A percentile compares a stretch with the other conserved stretches of the same genome.
Evolutionary conservation across 2,797 vertebrate species (phyloP).

Genomic region (Bothrops alternatus): DNA sequence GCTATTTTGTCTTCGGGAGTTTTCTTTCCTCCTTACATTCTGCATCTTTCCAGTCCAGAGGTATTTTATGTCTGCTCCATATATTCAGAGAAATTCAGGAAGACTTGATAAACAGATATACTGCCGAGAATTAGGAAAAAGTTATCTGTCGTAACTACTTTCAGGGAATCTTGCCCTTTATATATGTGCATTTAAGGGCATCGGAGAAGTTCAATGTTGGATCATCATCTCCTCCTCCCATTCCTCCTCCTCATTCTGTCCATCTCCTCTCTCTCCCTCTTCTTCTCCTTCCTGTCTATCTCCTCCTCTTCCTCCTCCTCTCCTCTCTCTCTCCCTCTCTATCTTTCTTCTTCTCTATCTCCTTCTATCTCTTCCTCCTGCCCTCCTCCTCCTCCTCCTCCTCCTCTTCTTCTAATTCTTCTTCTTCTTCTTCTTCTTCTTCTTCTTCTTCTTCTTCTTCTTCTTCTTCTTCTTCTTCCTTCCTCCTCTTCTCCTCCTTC

Average conservation of each 20-base stretch:
- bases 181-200: no score
- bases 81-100: neutral
- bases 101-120: neutral
- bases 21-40: neutral
- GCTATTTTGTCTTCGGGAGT: neutral
- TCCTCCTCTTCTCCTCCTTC: no score
- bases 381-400: fast-evolving
- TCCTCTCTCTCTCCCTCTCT: neutral
- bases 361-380: no score
- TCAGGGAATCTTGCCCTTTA: no score
- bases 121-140: no score
- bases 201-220: no score
- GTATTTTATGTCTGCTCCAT: no score
- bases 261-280: no score
- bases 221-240: no score
- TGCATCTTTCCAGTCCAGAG: neutral
- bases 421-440: fast-evolving
- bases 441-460: fast-evolving
- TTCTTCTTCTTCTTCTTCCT: fast-evolving
- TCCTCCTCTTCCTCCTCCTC: neutral
- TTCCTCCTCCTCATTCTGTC: neutral
- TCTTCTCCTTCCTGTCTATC: neutral
- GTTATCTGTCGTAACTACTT: no score
- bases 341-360: neutral
- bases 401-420: fast-evolving